phyloP scores from a whole-genome alignment of 2,888 invertebrate species.

The Cerastoderma edule region DNA sequence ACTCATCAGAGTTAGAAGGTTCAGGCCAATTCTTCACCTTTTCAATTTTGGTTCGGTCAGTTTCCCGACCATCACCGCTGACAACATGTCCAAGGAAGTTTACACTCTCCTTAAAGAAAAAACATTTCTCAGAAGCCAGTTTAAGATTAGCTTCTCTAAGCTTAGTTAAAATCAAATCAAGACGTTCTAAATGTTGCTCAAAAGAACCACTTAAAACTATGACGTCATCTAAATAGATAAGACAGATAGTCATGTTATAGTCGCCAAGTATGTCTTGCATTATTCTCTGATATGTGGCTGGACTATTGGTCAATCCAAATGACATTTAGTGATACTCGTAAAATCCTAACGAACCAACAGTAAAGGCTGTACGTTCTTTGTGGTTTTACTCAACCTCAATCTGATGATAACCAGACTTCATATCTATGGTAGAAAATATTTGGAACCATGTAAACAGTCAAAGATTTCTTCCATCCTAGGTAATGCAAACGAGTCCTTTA shows the following conservation, averaged over 20 bases:
- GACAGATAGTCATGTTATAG: constrained; percentile 28
- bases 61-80: constrained; percentile 20
- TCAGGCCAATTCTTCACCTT: constrained; percentile 25
- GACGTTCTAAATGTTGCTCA: constrained; percentile 21
- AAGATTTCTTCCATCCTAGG: constrained; percentile 27
- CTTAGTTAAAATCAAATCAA: constrained; percentile 17
- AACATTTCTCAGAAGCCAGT: constrained; percentile 3
- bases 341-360: constrained; percentile 26
- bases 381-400: constrained; percentile 20
- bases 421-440: constrained; percentile 23
- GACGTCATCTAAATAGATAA: constrained; percentile 31
- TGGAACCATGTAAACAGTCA: constrained; percentile 18
- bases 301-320: constrained; percentile 25
- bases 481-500: constrained; percentile 19
- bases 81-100: constrained; percentile 21
- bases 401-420: constrained; percentile 31
- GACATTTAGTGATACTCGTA: constrained; percentile 16
- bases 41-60: constrained; percentile 6
- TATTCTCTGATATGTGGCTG: constrained; percentile 22
- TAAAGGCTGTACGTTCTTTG: constrained; percentile 29
- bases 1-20: constrained; percentile 9
- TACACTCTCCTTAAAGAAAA: neutral
- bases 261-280: constrained; percentile 32
- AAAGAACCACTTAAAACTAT: constrained; percentile 21
- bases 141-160: constrained; percentile 9